Evolutionary conservation across 2,888 invertebrate genomes (phyloP).

Genomic region (Drosophila kuntzei): DNA sequence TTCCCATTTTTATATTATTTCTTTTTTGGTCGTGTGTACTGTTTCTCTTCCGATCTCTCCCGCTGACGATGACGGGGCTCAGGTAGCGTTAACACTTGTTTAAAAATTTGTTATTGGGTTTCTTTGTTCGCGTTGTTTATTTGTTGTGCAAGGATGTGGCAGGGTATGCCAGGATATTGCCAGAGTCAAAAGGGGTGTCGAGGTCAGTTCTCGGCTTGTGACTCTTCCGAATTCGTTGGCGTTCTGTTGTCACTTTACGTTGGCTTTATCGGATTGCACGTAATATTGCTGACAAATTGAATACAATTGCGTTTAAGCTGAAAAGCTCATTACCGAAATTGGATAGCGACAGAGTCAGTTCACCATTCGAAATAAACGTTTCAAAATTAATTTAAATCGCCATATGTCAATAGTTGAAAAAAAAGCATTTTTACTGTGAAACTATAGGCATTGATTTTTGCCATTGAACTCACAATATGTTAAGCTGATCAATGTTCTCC

Average conservation of each 20-base stretch:
- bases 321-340: conserved; percentile 80
- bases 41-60: conserved; percentile 25
- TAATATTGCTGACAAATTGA: conserved; percentile 79
- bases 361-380: conserved; percentile 50
- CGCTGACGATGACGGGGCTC: conserved; percentile 36
- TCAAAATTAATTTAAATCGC: conserved; percentile 62
- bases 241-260: conserved; percentile 61
- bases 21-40: conserved; percentile 5
- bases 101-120: conserved; percentile 76
- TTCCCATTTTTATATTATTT: conserved; percentile 19
- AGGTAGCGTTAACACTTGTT: conserved; percentile 79
- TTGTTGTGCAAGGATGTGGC: conserved; percentile 34
- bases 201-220: conserved; percentile 22
- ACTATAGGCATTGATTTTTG: conserved; percentile 7
- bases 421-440: background rate
- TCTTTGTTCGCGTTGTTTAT: conserved; percentile 67
- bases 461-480: conserved; percentile 4
- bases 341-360: conserved; percentile 52
- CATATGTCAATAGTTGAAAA: conserved; percentile 52
- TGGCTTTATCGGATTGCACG: conserved; percentile 76
- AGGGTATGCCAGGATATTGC: conserved; percentile 1
- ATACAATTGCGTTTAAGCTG: conserved; percentile 78
- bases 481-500: conserved; percentile 16
- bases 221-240: conserved; percentile 25
- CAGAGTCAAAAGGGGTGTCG: background rate